These are phyloP conservation scores for Thamnophis sirtalis DNA, from an alignment of 2,113 vertebrate genomes.

Conservation along the genomic window DNA sequence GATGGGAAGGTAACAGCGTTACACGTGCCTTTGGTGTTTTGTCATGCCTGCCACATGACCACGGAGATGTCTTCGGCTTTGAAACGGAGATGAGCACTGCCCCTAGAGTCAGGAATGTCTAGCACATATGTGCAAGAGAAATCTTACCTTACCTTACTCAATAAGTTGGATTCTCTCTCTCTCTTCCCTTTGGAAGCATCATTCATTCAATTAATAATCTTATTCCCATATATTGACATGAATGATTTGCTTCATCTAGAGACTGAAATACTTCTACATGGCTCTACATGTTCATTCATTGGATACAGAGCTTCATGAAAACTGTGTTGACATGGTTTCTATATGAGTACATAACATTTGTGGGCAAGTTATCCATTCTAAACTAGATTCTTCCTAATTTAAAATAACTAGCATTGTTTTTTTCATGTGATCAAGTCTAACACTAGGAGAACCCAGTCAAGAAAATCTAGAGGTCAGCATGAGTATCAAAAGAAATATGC, in stretches of 20 bases:
- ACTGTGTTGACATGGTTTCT: not conserved
- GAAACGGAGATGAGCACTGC: too few species aligned
- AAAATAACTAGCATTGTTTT: not conserved
- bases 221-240: not conserved
- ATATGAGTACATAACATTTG: not conserved
- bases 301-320: not conserved
- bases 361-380: not conserved
- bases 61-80: too few species aligned
- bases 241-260: not conserved
- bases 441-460: not conserved
- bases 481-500: not conserved
- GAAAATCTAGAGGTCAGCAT: not conserved
- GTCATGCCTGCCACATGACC: too few species aligned
- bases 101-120: too few species aligned
- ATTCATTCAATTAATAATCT: not conserved
- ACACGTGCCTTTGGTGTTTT: too few species aligned
- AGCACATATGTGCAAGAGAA: too few species aligned
- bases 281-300: not conserved
- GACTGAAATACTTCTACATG: constrained; percentile 8
- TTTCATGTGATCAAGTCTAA: not conserved
- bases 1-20: too few species aligned
- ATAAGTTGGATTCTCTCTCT: not conserved
- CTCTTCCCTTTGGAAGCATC: not conserved
- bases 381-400: not conserved
- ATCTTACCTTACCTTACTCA: too few species aligned